Evolutionary conservation across 2,888 invertebrate genomes (phyloP).

Genomic region (Leucoptera coffeella): DNA sequence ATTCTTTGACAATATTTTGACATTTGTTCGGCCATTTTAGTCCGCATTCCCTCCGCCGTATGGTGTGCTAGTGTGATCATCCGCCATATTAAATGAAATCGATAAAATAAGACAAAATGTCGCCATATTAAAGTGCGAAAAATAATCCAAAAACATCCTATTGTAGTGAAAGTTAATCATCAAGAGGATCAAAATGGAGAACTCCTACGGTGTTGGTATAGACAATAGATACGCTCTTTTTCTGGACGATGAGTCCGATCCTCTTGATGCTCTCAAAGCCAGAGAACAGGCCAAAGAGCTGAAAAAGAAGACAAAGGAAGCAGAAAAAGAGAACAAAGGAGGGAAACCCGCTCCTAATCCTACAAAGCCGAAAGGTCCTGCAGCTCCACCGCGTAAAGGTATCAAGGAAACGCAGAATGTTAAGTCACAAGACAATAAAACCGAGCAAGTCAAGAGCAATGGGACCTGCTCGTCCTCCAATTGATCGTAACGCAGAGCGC

Average conservation of each 20-base stretch:
- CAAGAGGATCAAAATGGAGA: constrained; percentile 70
- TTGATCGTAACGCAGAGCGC: too few species aligned
- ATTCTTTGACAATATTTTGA: too few species aligned
- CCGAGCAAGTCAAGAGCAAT: constrained; percentile 47
- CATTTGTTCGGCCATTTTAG: constrained; percentile 28
- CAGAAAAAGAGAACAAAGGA: constrained; percentile 74
- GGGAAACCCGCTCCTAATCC: constrained; percentile 49
- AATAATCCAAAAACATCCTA: constrained; percentile 61
- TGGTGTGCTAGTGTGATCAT: constrained; percentile 44
- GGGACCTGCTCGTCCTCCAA: too few species aligned
- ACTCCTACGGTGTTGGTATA: constrained; percentile 83
- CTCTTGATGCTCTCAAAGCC: constrained; percentile 73
- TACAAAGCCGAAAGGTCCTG: constrained; percentile 50
- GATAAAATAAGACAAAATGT: constrained; percentile 54
- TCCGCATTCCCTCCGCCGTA: constrained; percentile 49
- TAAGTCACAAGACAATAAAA: constrained; percentile 57
- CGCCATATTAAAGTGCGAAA: constrained; percentile 47
- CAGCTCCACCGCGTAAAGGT: constrained; percentile 47
- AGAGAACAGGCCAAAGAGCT: constrained; percentile 76
- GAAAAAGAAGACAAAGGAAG: constrained; percentile 76
- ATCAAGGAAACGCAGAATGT: constrained; percentile 60
- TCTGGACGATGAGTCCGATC: constrained; percentile 80
- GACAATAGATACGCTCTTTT: constrained; percentile 82
- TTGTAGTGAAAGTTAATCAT: constrained; percentile 57
- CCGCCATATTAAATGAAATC: constrained; percentile 54